A percentile compares a stretch with the other conserved stretches of the same genome.
Evolutionary conservation across 1,140 invertebrate species (phyloP).

Genomic region (Colletes gigas): DNA sequence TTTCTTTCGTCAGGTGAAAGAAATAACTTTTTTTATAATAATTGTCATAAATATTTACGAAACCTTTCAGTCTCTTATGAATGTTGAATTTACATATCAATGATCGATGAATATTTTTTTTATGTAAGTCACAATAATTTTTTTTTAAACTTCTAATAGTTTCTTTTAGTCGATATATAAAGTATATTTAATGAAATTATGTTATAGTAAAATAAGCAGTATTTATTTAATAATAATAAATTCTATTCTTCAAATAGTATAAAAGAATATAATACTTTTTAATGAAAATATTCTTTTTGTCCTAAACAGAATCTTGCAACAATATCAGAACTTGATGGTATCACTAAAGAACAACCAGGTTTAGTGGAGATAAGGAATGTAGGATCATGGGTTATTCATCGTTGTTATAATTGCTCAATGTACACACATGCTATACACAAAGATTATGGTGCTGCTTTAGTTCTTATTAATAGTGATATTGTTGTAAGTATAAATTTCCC

Average conservation of each 20-base stretch:
- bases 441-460: conserved; percentile 79
- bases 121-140: background rate
- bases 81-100: background rate
- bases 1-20: conserved; percentile 78
- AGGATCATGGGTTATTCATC: conserved; percentile 80
- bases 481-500: conserved; percentile 74
- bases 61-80: background rate
- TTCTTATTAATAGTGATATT: conserved; percentile 79
- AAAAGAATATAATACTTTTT: conserved; percentile 11
- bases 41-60: background rate
- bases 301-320: conserved; percentile 73
- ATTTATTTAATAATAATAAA: background rate
- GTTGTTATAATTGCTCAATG: conserved; percentile 79
- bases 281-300: conserved; percentile 14
- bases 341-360: conserved; percentile 79
- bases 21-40: background rate
- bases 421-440: conserved; percentile 82
- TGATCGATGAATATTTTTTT: background rate
- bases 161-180: background rate
- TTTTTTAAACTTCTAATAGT: background rate
- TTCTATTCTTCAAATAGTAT: background rate
- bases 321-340: conserved; percentile 75
- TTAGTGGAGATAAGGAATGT: conserved; percentile 78
- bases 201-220: background rate
- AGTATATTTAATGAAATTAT: background rate